A percentile compares a stretch with the other conserved stretches of the same genome.
Conservation (phyloP, 2,888 invertebrate genomes). For the Drosophila cracens region DNA sequence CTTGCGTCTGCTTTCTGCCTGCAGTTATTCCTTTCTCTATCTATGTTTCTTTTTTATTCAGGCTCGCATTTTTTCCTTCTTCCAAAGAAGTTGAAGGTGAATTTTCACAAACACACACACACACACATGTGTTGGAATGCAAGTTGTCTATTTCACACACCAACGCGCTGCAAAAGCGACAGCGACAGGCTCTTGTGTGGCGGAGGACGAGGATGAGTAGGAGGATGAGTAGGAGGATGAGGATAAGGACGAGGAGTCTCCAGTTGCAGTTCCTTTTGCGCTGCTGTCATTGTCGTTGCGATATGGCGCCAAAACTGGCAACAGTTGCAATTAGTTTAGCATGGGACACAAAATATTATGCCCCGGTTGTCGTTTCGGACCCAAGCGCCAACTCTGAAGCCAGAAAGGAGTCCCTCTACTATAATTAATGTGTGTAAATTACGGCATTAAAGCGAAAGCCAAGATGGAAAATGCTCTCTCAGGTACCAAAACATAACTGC, state of each 20-base stretch:
- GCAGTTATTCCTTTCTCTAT: conserved; percentile 27
- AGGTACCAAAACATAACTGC: not conserved
- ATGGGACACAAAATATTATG: conserved; percentile 58
- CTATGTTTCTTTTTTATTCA: conserved; percentile 21
- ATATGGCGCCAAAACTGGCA: conserved; percentile 60
- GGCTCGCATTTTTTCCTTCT: conserved; percentile 26
- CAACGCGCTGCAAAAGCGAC: conserved; percentile 65
- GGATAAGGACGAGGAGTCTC: not conserved
- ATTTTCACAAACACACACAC: conserved; percentile 30
- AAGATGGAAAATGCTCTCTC: not conserved
- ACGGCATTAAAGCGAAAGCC: conserved; percentile 32
- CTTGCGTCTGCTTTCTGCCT: conserved; percentile 36
- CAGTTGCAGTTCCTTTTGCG: conserved; percentile 19
- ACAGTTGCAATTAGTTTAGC: conserved; percentile 72
- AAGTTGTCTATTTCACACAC: conserved; percentile 78
- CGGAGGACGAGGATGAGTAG: not conserved
- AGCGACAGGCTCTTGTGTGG: conserved; percentile 33
- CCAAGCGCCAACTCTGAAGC: not conserved
- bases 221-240: not conserved
- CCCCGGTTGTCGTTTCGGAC: conserved; percentile 15
- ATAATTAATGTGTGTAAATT: conserved; percentile 71
- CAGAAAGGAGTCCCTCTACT: conserved; percentile 26
- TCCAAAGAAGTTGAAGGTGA: conserved; percentile 50
- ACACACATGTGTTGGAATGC: conserved; percentile 46
- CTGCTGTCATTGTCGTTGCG: conserved; percentile 52